A percentile compares a stretch with the other conserved stretches of the same genome.
Conservation (phyloP, 2,888 invertebrate genomes). For the Eupithecia subfuscata region DNA sequence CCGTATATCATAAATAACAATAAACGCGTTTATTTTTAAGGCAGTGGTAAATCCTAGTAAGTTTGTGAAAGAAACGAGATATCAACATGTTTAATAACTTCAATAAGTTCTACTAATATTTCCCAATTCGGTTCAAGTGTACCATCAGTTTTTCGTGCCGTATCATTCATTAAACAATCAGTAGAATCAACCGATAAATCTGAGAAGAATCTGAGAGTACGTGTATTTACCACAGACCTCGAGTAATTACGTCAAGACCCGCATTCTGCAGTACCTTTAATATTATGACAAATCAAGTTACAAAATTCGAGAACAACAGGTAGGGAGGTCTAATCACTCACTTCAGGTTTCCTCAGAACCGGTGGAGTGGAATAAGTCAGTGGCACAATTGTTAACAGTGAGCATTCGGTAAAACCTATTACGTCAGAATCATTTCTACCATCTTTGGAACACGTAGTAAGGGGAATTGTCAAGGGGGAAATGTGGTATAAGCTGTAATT, state of each 20-base stretch:
- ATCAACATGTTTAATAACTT: not conserved
- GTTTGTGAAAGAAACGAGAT: not conserved
- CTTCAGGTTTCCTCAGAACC: constrained; percentile 39
- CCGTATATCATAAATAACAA: not conserved
- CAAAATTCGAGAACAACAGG: constrained; percentile 22
- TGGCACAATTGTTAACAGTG: constrained; percentile 37
- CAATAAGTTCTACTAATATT: not conserved
- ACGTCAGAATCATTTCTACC: constrained; percentile 20
- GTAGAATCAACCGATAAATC: not conserved
- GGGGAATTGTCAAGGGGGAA: too few species aligned
- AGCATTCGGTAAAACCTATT: constrained; percentile 29
- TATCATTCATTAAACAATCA: not conserved
- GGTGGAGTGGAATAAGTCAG: constrained; percentile 41
- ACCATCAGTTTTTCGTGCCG: not conserved
- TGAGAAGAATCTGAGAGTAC: not conserved
- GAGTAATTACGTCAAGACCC: not conserved
- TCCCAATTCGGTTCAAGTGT: not conserved
- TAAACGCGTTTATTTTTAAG: not conserved
- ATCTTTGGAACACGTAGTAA: not conserved
- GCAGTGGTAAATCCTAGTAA: not conserved
- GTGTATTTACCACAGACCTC: not conserved
- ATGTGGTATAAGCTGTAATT: not conserved
- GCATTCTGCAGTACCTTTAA: not conserved
- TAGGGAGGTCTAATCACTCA: constrained; percentile 21
- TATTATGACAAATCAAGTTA: not conserved